Evolutionary conservation across 2,113 vertebrate species (phyloP).

Genomic region (Aphyosemion australe): DNA sequence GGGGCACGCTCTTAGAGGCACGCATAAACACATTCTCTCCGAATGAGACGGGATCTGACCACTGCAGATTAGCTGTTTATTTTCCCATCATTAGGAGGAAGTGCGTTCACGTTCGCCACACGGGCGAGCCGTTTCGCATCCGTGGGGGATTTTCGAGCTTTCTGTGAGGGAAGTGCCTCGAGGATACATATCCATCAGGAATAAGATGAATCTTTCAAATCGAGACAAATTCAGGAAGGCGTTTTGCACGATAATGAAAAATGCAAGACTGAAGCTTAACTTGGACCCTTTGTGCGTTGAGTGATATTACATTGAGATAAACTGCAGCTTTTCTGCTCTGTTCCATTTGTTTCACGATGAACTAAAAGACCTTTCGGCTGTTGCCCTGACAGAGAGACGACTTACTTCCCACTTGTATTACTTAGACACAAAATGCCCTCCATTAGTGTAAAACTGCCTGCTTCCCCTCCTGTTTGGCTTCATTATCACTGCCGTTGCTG

Average conservation of each 20-base stretch:
- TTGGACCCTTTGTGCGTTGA: slow-evolving; percentile 37
- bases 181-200: slow-evolving; percentile 46
- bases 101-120: slow-evolving; percentile 52
- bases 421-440: slow-evolving; percentile 32
- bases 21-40: slow-evolving; percentile 39
- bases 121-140: slow-evolving; percentile 49
- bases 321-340: slow-evolving; percentile 42
- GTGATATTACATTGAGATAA: slow-evolving; percentile 43
- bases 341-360: slow-evolving; percentile 20
- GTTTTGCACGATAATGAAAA: slow-evolving; percentile 57
- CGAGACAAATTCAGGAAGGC: slow-evolving; percentile 45
- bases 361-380: slow-evolving; percentile 22
- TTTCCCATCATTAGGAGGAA: slow-evolving; percentile 67
- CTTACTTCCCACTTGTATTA: slow-evolving; percentile 23
- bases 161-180: slow-evolving; percentile 43
- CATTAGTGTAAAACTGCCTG: slow-evolving; percentile 24
- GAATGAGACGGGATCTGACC: slow-evolving; percentile 45
- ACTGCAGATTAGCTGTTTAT: slow-evolving; percentile 40
- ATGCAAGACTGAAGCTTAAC: slow-evolving; percentile 57
- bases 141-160: slow-evolving; percentile 36
- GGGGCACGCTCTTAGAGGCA: slow-evolving; percentile 31
- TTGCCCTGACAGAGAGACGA: slow-evolving; percentile 36
- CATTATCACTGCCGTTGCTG: slow-evolving; percentile 9
- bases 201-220: slow-evolving; percentile 41
- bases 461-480: slow-evolving; percentile 9